Percentiles rank a stretch among this genome's conserved stretches.
Evolutionary conservation across 2,797 vertebrate species (phyloP).

Genomic region (Hyperoplus lanceolatus): DNA sequence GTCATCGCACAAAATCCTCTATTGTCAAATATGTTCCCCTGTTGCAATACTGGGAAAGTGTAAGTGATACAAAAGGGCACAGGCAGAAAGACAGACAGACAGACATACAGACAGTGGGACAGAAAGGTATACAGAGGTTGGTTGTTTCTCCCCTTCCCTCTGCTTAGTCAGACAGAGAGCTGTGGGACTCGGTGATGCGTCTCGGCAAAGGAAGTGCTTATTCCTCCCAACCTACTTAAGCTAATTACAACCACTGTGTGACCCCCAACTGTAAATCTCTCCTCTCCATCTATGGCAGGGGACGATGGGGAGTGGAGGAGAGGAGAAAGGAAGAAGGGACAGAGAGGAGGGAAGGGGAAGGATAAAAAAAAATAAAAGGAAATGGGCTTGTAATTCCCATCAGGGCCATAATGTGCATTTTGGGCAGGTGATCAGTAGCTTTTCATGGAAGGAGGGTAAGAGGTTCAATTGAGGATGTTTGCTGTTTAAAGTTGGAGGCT

Average conservation of each 20-base stretch:
- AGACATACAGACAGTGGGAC: conserved; percentile 18
- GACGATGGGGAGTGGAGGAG: conserved; percentile 30
- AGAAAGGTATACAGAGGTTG: conserved; percentile 20
- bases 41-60: conserved; percentile 4
- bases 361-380: conserved; percentile 12
- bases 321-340: conserved; percentile 20
- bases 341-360: conserved; percentile 1
- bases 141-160: conserved; percentile 34
- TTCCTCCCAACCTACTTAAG: conserved; percentile 81
- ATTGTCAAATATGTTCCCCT: not conserved
- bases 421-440: conserved; percentile 54
- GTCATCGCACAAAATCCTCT: too few relatives aligned
- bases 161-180: conserved; percentile 71
- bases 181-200: conserved; percentile 67
- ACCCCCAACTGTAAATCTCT: conserved; percentile 82
- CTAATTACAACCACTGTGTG: conserved; percentile 82
- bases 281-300: conserved; percentile 64
- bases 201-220: conserved; percentile 69
- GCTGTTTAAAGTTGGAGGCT: conserved; percentile 14
- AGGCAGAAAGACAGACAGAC: conserved; percentile 10
- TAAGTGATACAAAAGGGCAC: conserved; percentile 18
- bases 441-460: conserved; percentile 42
- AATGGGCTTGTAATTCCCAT: conserved; percentile 72
- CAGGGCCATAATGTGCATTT: conserved; percentile 58
- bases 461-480: conserved; percentile 49